Base-by-base conservation (phyloP, 1,140 invertebrate species). In the Drosophila repletoides region DNA sequence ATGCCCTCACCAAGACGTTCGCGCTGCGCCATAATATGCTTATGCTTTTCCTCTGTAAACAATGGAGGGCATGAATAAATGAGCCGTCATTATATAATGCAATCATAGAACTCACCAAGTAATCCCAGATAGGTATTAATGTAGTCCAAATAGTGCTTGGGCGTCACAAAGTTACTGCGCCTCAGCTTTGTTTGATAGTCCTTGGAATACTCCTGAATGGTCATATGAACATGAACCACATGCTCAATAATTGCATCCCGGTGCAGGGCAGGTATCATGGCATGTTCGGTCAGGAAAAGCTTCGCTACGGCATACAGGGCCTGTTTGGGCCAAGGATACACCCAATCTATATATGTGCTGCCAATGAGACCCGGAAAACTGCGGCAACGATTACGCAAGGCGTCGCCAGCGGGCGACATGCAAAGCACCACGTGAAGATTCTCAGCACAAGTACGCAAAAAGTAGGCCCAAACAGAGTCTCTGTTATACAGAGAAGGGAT, bases 331-430 rank as follows among this genome's bases (percentile, higher is more conserved):
- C 97, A 98, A 0, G 96, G 93, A 80, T 96, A 95, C 64, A 98
- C 95, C 97, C 97, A 98, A 90, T 99, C 96, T 45, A 98, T 97
- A 6, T 95, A 97, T 2, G 96, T 97, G 83, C 96, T 97, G 83
- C 97, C 98, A 12, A 98, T 95, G 0, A 99, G 91, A 0, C 97
- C 97, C 0, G 97, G 97, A 90, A 98, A 98, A 91, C 94, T 97
- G 41, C 97, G 92, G 72, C 97, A 96, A 14, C 96, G 92, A 71
- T 94, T 95, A 19, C 96, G 93, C 28, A 98, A 91, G 4, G 94
- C 91, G 70, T 97, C 95, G 0, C 95, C 95, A 19, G 95, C 92
- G 0, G 97, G 96, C 40, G 95, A 97, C 95, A 98, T 97, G 0
- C 96, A 95, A 2, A 98, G 87, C 0, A 97, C 95, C 26, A 99